Base-by-base conservation (phyloP, 1,140 invertebrate genomes). In the Wiebesia pumilae region DNA sequence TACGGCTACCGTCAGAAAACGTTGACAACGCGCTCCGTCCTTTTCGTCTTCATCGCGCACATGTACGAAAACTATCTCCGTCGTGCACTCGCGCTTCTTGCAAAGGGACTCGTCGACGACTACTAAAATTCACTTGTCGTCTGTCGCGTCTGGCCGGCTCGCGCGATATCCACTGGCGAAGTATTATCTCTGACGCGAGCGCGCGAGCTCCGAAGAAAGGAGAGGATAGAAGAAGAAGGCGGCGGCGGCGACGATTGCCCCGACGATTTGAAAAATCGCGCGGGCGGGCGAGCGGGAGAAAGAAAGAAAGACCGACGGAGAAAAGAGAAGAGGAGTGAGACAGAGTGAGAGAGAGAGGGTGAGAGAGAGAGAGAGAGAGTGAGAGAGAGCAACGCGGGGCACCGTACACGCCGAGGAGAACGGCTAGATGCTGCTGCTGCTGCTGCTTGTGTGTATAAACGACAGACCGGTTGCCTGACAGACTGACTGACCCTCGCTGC, bases 401-500 rank as follows among this genome's bases (percentile, higher is more conserved):
- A 75, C 40, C 62, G 58, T 14, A 2, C 30, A 21, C 30, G 19
- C 51, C 19, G 51, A 21, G 21, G 30, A 62, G 58, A 65, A 51
- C 33, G 54, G 35, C 54, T 24, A 14, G 40, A 19, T 75, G 71
- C 71, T 73, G 35, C 33, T 85, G 88, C 81, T 69, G 65, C 81
- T 40, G n/a, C 77, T 80, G 62, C 43, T 62, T 54, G 54, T 38
- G 9, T 43, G 58, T 62, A 65, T 65, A 65, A 82, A 69, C 90
- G 90, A 91, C 91, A 92, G 93, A 94, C 93, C 93, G 92, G 92
- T 92, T 93, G 92, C 91, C 93, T 93, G 93, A 93, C 91, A 93
- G 93, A 94, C 93, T 94, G 84, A 85, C 85, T 86, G 93, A 93
- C 93, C 92, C 92, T 91, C 91, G 90, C 91, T 90, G 90, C 89